Percentiles rank a stretch among this genome's conserved stretches.
Conservation (phyloP, 2,797 vertebrate species). For the Scolopax bukidnonensis region DNA sequence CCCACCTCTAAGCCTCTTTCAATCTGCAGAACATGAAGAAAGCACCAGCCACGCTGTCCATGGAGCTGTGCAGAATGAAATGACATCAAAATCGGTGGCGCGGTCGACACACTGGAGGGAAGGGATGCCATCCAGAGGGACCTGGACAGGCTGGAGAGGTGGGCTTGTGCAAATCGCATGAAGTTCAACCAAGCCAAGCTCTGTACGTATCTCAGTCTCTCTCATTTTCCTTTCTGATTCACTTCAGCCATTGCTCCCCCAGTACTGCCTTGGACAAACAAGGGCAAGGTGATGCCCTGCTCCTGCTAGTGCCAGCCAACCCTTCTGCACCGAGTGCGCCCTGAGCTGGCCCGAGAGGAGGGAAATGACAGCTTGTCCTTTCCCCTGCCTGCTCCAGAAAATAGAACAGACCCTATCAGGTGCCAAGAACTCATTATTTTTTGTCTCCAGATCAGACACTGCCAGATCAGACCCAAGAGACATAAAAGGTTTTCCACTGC, state of each 20-base stretch:
- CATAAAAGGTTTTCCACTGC: background rate
- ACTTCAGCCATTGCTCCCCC: background rate
- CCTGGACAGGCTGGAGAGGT: no score
- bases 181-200: background rate
- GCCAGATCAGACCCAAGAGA: conserved; percentile 1
- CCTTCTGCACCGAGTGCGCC: background rate
- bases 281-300: background rate
- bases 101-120: no score
- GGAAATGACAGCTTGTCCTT: background rate
- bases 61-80: background rate
- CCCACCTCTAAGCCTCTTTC: background rate
- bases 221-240: background rate
- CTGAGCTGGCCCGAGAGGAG: background rate
- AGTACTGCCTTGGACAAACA: background rate
- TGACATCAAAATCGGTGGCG: no score
- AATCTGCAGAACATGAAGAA: background rate
- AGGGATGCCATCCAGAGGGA: no score
- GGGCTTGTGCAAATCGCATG: no score
- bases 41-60: background rate
- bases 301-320: background rate
- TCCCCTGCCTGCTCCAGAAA: background rate
- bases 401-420: background rate
- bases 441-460: conserved; percentile 10
- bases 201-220: background rate
- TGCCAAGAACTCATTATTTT: conserved; percentile 29